phyloP scores from a whole-genome alignment of 2,797 vertebrate genomes.

The Rhinatrema bivittatum region DNA sequence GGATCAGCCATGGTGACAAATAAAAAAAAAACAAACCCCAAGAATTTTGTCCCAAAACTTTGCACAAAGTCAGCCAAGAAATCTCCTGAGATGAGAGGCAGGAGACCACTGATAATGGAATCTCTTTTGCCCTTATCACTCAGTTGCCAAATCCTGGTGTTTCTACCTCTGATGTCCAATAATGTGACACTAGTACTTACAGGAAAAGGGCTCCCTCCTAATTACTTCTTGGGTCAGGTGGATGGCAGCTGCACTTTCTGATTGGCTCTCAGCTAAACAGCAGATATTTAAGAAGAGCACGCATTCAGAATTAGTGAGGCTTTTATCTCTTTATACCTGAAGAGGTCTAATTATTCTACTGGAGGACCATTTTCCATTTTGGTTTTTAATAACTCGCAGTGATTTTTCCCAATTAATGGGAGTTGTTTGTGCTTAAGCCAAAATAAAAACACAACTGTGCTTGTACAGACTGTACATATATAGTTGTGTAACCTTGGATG shows the following conservation, averaged over 20 bases:
- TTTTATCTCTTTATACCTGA: conserved; percentile 68
- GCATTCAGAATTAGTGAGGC: conserved; percentile 69
- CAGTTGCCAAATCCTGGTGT: conserved; percentile 32
- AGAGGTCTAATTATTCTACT: conserved; percentile 65
- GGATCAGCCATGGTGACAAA: conserved; percentile 46
- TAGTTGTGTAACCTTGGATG: conserved; percentile 7
- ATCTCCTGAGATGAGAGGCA: conserved; percentile 3
- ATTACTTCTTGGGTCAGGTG: conserved; percentile 65
- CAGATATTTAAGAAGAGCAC: conserved; percentile 55
- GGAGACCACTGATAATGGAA: conserved; percentile 6
- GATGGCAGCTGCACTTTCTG: conserved; percentile 52
- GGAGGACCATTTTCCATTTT: conserved; percentile 65
- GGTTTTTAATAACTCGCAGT: too few species aligned
- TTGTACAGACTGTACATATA: conserved; percentile 26
- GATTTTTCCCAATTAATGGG: conserved; percentile 71
- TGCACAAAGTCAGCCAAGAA: conserved; percentile 20
- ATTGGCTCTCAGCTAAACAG: conserved; percentile 49
- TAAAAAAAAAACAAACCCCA: too few species aligned
- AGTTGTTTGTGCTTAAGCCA: conserved; percentile 58
- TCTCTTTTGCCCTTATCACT: conserved; percentile 6
- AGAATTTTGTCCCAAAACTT: conserved; percentile 33
- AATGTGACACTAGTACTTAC: conserved; percentile 55
- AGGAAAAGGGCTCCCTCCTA: conserved; percentile 54
- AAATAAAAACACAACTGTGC: conserved; percentile 54
- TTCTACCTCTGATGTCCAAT: conserved; percentile 46